A percentile compares a stretch with the other conserved stretches of the same genome.
These are phyloP conservation scores for Gambusia holbrooki DNA, from an alignment of 2,113 vertebrate species.

Conservation along the genomic window DNA sequence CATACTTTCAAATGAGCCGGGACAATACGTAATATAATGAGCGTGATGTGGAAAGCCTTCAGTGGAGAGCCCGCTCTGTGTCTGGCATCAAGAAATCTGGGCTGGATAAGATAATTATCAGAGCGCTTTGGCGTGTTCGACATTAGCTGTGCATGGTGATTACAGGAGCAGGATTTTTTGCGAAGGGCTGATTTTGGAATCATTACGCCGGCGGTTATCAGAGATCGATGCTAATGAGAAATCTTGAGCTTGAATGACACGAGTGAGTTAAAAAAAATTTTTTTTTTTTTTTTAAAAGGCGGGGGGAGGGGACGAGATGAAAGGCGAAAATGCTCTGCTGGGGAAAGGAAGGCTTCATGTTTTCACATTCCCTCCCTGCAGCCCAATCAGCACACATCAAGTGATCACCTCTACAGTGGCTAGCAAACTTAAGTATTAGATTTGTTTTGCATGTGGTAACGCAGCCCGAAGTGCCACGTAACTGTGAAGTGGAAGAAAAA, in stretches of 20 bases:
- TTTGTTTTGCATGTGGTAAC: background rate
- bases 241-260: slow-evolving; percentile 55
- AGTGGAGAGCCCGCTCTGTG: slow-evolving; percentile 54
- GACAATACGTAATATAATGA: slow-evolving; percentile 72
- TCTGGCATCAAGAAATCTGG: slow-evolving; percentile 62
- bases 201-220: slow-evolving; percentile 67
- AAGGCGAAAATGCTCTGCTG: background rate
- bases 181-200: slow-evolving; percentile 67
- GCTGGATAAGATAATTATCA: slow-evolving; percentile 79
- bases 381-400: background rate
- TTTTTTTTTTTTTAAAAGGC: too few relatives aligned
- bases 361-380: too few relatives aligned
- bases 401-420: background rate
- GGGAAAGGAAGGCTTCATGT: background rate
- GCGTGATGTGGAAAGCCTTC: slow-evolving; percentile 63
- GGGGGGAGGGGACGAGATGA: slow-evolving; percentile 11
- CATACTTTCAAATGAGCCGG: slow-evolving; percentile 68
- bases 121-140: slow-evolving; percentile 64
- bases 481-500: too few relatives aligned
- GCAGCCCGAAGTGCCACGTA: too few relatives aligned
- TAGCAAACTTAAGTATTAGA: background rate
- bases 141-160: slow-evolving; percentile 74
- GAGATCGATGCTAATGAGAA: slow-evolving; percentile 65
- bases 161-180: slow-evolving; percentile 70
- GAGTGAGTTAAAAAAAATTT: slow-evolving; percentile 40